These are phyloP conservation scores for Drosophila fungiperda DNA, from an alignment of 2,888 invertebrate genomes.

Conservation along the genomic window DNA sequence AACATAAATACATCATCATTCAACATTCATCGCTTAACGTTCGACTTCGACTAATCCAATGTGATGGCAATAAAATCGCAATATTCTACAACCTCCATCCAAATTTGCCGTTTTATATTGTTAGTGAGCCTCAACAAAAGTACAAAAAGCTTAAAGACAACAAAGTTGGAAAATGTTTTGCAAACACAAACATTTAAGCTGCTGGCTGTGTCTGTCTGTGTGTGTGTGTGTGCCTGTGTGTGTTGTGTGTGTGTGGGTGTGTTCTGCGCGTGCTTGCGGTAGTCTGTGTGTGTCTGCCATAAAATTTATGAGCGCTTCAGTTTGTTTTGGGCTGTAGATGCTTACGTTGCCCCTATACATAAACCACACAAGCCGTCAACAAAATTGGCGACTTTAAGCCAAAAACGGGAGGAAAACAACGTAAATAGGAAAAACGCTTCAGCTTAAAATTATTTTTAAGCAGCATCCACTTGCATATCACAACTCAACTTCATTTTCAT, in stretches of 20 bases:
- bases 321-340: slow-evolving; percentile 24
- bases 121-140: slow-evolving; percentile 2
- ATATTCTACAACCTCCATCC: not conserved
- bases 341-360: slow-evolving; percentile 33
- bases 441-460: slow-evolving; percentile 54
- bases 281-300: slow-evolving; percentile 26
- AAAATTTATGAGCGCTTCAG: slow-evolving; percentile 63
- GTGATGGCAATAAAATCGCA: slow-evolving; percentile 2
- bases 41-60: slow-evolving; percentile 20
- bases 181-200: slow-evolving; percentile 58
- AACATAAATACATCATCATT: slow-evolving; percentile 18
- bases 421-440: slow-evolving; percentile 10
- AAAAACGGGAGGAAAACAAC: not conserved
- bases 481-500: slow-evolving; percentile 19
- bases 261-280: slow-evolving; percentile 7
- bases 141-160: slow-evolving; percentile 8
- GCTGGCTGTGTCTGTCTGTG: slow-evolving; percentile 7
- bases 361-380: slow-evolving; percentile 17
- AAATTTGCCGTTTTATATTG: slow-evolving; percentile 8
- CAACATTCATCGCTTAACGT: slow-evolving; percentile 17
- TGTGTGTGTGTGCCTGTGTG: slow-evolving; percentile 3
- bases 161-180: slow-evolving; percentile 39
- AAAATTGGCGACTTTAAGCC: slow-evolving; percentile 28
- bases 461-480: slow-evolving; percentile 44
- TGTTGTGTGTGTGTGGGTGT: not conserved